Percentiles rank a stretch among this genome's conserved stretches.
Evolutionary conservation across 1,140 invertebrate species (phyloP).

Genomic region (Drosophila ambigua): DNA sequence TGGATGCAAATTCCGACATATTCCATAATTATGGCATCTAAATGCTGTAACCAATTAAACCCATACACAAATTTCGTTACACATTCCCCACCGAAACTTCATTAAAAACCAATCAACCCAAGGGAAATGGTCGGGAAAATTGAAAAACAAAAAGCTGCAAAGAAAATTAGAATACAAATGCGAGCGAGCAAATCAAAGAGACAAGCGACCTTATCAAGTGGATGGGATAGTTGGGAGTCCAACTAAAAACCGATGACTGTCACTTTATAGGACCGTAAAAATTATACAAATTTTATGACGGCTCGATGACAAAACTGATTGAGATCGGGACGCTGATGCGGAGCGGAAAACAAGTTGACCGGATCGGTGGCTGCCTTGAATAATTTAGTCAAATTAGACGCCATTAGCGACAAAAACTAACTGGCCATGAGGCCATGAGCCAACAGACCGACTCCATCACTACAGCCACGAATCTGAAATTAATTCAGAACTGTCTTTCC

Average conservation of each 20-base stretch:
- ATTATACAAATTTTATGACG: slow-evolving; percentile 82
- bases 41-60: slow-evolving; percentile 75
- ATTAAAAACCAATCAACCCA: slow-evolving; percentile 74
- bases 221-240: slow-evolving; percentile 42
- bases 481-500: slow-evolving; percentile 28
- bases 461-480: slow-evolving; percentile 13
- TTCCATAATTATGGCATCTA: slow-evolving; percentile 67
- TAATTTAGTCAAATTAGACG: slow-evolving; percentile 78
- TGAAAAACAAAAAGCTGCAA: slow-evolving; percentile 27
- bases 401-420: slow-evolving; percentile 56
- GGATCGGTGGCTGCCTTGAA: slow-evolving; percentile 60
- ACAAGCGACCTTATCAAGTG: slow-evolving; percentile 50
- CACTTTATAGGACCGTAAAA: slow-evolving; percentile 75
- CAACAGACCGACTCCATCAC: slow-evolving; percentile 23
- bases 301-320: slow-evolving; percentile 76
- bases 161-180: slow-evolving; percentile 71
- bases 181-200: slow-evolving; percentile 71
- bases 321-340: slow-evolving; percentile 11
- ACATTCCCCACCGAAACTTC: slow-evolving; percentile 60
- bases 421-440: slow-evolving; percentile 21
- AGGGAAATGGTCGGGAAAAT: slow-evolving; percentile 37
- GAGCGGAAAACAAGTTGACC: slow-evolving; percentile 53
- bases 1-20: slow-evolving; percentile 39
- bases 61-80: slow-evolving; percentile 75
- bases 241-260: slow-evolving; percentile 73